These are phyloP conservation scores for Acanthacorydalis orientalis DNA, from an alignment of 2,888 invertebrate species.

Conservation along the genomic window DNA sequence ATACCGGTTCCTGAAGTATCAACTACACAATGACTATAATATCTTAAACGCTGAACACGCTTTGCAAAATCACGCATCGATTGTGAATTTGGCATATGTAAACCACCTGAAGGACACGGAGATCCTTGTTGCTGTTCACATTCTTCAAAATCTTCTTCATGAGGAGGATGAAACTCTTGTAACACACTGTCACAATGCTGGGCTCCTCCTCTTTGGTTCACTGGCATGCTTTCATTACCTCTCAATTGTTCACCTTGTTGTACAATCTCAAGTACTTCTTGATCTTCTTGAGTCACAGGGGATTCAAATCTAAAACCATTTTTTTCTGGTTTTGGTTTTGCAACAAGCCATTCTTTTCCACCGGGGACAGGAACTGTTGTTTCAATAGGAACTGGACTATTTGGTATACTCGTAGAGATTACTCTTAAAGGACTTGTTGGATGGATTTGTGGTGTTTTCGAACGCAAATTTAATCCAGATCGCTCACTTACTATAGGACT, in stretches of 20 bases:
- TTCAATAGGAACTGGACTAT: conserved; percentile 30
- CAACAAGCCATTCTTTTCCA: conserved; percentile 22
- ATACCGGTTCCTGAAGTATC: conserved; percentile 16
- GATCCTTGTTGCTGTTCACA: conserved; percentile 27
- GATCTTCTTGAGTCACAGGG: conserved; percentile 27
- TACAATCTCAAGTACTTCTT: conserved; percentile 37
- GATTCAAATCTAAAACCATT: conserved; percentile 19
- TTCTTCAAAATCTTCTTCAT: conserved; percentile 20
- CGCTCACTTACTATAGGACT: not conserved
- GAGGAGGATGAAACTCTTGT: conserved; percentile 14
- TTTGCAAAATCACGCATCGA: conserved; percentile 38
- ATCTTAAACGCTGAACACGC: conserved; percentile 37
- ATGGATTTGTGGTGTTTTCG: conserved; percentile 8
- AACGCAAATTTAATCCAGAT: conserved; percentile 3
- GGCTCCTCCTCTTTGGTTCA: not conserved
- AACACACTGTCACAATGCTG: conserved; percentile 25
- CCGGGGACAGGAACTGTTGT: conserved; percentile 20
- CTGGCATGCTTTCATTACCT: conserved; percentile 7
- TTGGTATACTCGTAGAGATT: conserved; percentile 15
- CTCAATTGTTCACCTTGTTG: conserved; percentile 17
- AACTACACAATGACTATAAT: conserved; percentile 45
- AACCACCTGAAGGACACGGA: conserved; percentile 37
- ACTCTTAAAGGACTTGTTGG: conserved; percentile 11
- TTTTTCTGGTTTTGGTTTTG: conserved; percentile 20
- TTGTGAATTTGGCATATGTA: conserved; percentile 40